Conservation (phyloP, 2,113 vertebrate species). For the Misgurnus anguillicaudatus region DNA sequence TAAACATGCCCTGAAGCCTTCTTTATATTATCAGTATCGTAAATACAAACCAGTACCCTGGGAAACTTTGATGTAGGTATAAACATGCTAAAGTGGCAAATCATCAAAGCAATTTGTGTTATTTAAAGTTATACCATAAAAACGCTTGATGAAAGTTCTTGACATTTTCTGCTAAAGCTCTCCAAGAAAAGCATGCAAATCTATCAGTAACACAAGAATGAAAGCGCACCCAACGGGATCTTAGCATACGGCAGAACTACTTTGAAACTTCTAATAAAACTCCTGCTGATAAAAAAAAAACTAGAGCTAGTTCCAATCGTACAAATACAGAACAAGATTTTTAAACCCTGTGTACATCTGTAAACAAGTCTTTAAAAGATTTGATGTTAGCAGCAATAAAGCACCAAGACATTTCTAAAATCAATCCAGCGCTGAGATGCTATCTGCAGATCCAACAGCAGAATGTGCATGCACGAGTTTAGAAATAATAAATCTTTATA, state of each 20-base stretch:
- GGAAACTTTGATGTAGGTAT: slow-evolving; percentile 13
- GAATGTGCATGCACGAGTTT: not conserved
- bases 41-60: not conserved
- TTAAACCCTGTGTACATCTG: not conserved
- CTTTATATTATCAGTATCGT: slow-evolving; percentile 10
- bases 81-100: slow-evolving; percentile 12
- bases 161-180: slow-evolving; percentile 10
- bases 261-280: not conserved
- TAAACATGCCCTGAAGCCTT: not conserved
- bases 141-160: slow-evolving; percentile 8
- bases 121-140: slow-evolving; percentile 21
- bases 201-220: not conserved
- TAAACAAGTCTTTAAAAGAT: not conserved
- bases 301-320: not conserved
- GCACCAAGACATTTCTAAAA: not conserved
- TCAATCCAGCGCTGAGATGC: not conserved
- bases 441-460: not conserved
- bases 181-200: not conserved
- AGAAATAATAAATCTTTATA: not conserved
- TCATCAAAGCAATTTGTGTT: slow-evolving; percentile 24
- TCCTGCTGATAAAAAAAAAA: not conserved
- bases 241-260: not conserved
- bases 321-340: not conserved
- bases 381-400: not conserved
- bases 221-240: not conserved